These are phyloP conservation scores for Thumatha senex DNA, from an alignment of 2,888 invertebrate species.

Conservation along the genomic window DNA sequence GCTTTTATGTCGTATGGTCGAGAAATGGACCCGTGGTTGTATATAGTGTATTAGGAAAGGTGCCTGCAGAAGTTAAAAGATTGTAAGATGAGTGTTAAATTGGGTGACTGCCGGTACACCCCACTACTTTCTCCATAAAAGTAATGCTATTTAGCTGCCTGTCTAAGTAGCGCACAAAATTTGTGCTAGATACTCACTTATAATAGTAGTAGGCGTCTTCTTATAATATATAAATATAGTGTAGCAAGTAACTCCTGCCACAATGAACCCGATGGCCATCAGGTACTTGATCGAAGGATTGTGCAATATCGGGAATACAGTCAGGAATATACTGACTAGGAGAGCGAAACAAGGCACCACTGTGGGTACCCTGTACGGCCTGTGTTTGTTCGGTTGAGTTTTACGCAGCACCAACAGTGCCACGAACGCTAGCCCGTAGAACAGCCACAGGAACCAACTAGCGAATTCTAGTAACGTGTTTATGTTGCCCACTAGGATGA, in stretches of 20 bases:
- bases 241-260: slow-evolving; percentile 88
- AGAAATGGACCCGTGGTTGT: too few species aligned
- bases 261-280: slow-evolving; percentile 88
- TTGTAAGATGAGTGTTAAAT: too few species aligned
- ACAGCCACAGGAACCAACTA: slow-evolving; percentile 94
- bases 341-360: slow-evolving; percentile 89
- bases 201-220: slow-evolving; percentile 83
- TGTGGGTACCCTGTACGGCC: slow-evolving; percentile 90
- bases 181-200: slow-evolving; percentile 79
- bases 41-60: too few species aligned
- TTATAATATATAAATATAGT: slow-evolving; percentile 89
- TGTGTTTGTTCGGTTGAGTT: slow-evolving; percentile 85
- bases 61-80: too few species aligned
- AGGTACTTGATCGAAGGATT: slow-evolving; percentile 91
- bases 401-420: slow-evolving; percentile 88
- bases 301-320: slow-evolving; percentile 88
- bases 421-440: slow-evolving; percentile 92
- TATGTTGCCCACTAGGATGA: slow-evolving; percentile 89
- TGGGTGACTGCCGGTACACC: too few species aligned
- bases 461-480: slow-evolving; percentile 91
- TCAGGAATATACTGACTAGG: slow-evolving; percentile 87
- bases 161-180: too few species aligned
- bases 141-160: too few species aligned
- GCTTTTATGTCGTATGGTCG: too few species aligned
- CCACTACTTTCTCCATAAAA: too few species aligned